Evolutionary conservation across 2,113 vertebrate species (phyloP).

Genomic region (Barbus barbus): DNA sequence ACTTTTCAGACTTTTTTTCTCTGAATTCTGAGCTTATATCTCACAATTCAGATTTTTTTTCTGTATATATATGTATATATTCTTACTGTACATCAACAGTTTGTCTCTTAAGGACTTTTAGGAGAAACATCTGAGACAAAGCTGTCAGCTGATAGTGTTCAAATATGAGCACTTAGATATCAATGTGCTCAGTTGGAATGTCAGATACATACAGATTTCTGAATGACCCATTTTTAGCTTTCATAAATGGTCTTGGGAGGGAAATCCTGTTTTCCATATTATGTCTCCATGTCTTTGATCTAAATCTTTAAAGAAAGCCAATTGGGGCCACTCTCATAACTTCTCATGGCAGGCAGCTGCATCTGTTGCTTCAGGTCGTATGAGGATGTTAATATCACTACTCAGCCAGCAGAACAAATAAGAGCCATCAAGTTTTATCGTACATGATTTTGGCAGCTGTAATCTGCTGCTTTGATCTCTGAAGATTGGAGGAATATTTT

Average conservation of each 20-base stretch:
- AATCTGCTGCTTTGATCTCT: conserved; percentile 7
- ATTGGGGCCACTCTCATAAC: background rate
- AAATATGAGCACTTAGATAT: background rate
- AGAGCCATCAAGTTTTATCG: conserved; percentile 1
- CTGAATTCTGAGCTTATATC: no score
- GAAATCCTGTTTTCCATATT: background rate
- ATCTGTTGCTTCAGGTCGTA: conserved; percentile 1
- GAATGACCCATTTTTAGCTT: background rate
- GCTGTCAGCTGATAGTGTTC: background rate
- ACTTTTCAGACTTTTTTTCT: no score
- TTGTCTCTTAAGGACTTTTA: no score
- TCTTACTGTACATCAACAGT: no score
- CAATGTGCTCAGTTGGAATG: background rate
- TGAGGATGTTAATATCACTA: background rate
- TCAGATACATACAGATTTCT: background rate
- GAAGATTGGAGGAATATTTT: conserved; percentile 4
- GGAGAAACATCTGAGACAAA: background rate
- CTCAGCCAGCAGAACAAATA: background rate
- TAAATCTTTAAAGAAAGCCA: background rate
- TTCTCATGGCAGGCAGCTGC: background rate
- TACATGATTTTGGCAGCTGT: background rate
- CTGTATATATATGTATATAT: no score
- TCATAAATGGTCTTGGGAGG: background rate
- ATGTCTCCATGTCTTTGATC: conserved; percentile 1
- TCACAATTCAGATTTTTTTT: no score